Evolutionary conservation across 2,797 vertebrate genomes (phyloP).

Genomic region (Rhinichthys osculus): DNA sequence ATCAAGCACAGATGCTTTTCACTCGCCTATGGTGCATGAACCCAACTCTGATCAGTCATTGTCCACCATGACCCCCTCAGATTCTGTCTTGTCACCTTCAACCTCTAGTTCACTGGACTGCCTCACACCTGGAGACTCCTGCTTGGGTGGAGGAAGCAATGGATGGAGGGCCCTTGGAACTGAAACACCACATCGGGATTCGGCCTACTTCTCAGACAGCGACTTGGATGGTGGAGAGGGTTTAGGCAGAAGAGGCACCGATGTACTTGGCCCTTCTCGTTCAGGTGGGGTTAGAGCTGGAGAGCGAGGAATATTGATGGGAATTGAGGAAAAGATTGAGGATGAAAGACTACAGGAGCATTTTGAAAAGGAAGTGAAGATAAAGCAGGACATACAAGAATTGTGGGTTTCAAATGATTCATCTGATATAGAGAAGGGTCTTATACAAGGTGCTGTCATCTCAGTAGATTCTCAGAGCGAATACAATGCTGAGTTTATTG

Average conservation of each 20-base stretch:
- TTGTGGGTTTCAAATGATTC: slow-evolving; percentile 44
- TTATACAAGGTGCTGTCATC: slow-evolving; percentile 47
- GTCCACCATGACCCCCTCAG: slow-evolving; percentile 73
- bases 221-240: slow-evolving; percentile 81
- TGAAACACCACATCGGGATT: slow-evolving; percentile 86
- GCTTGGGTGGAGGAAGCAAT: slow-evolving; percentile 71
- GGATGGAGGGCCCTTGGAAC: slow-evolving; percentile 83
- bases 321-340: slow-evolving; percentile 82
- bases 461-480: slow-evolving; percentile 65
- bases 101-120: slow-evolving; percentile 81
- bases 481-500: slow-evolving; percentile 73
- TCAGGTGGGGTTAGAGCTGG: slow-evolving; percentile 71
- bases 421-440: slow-evolving; percentile 55
- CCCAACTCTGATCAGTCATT: slow-evolving; percentile 75
- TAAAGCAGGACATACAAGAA: slow-evolving; percentile 31
- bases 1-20: slow-evolving; percentile 49
- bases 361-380: slow-evolving; percentile 57
- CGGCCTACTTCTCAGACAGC: slow-evolving; percentile 89
- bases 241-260: slow-evolving; percentile 73
- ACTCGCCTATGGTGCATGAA: slow-evolving; percentile 72
- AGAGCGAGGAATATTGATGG: slow-evolving; percentile 77
- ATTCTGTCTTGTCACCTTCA: slow-evolving; percentile 80
- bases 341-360: slow-evolving; percentile 73
- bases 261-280: slow-evolving; percentile 71
- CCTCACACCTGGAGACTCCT: slow-evolving; percentile 87